Evolutionary conservation across 2,113 vertebrate genomes (phyloP), one percentile per base, ranked within the genome.

Genomic region (Gila orcuttii): DNA sequence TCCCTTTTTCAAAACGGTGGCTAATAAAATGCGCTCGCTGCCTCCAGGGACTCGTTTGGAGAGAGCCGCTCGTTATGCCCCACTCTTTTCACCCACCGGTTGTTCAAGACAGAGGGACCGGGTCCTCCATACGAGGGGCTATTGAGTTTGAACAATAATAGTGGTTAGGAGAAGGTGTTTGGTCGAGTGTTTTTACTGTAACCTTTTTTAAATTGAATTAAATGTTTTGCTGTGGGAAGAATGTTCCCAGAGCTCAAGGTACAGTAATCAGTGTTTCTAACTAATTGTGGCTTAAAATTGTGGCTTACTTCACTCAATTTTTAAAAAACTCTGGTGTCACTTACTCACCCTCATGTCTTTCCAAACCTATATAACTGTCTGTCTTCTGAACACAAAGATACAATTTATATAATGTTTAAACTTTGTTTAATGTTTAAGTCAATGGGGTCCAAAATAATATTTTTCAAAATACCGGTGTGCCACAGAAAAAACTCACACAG

Each of bases 201-300:
- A 86, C 39, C 78, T 73, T 81, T 89, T 79, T 74, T 86, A 89
- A 82, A 86, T 86, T 86, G 79, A 85, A 84, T 78, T 80, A 86
- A 86, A 85, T 85, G 55, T 85, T 87, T 87, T 19, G 25, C 84
- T 78, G 71, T 84, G 52, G 52, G 77, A 86, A 64, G 69, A 89
- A 87, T 86, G 88, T 86, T 86, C 23, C 82, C 81, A 86, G 42
- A 62, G 79, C 82, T 88, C 82, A 88, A 57, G 25, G 5, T 55
- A 66, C 33, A n/a, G 69, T 86, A 88, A 89, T 86, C 78, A 88
- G 85, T 82, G 77, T 84, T 77, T 84, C 84, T 62, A 86, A 88
- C 80, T 84, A 88, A 88, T 86, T 87, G 81, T 15, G 62, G 84
- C 82, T 59, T 73, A 87, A 21, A 66, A 31, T 17, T 64, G 11